Base-by-base conservation (phyloP, 2,888 invertebrate species). In the Mythimna loreyi region DNA sequence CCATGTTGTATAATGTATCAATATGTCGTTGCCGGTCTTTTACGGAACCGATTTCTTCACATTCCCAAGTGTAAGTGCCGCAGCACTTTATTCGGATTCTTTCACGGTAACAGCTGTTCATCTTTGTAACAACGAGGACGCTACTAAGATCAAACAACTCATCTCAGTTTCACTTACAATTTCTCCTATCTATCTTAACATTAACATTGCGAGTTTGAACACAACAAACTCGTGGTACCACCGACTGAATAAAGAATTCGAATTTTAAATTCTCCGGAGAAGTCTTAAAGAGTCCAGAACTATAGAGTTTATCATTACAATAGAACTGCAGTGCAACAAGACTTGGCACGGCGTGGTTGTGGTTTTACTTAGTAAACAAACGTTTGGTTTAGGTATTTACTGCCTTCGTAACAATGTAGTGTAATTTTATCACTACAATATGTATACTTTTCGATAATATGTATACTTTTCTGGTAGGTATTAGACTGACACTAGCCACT, bases 31-130 rank as follows among this genome's bases (percentile, higher is more conserved):
- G 58, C 69, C 72, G 70, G 67, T 79, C 68, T 79, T 75, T 78
- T 73, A 67, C 40, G 75, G 74, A 79, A 78, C 75, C 78, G 76
- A 81, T 85, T 79, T 78, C 78, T 75, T 78, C 75, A 74, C 81
- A 73, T 66, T 74, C 68, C 70, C 64, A 47, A 72, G 72, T 81
- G 75, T 79, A 75, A 84, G 76, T 76, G 60, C 75, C 52, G 60
- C 50, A 71, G 74, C 75, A 74, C 73, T 81, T 78, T 80, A 67
- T 82, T 68, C 62, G 70, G 67, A 81, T 78, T 81, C 70, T 72
- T 79, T 66, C 49, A 71, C 30, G 62, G 75, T 63, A 80, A 78
- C 84, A 80, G 80, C 75, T 83, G 78, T 72, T 68, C 75, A 69
- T 72, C 75, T 77, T 73, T 72, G 68, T 67, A 72, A 64, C 62